phyloP scores from a whole-genome alignment of 2,888 invertebrate genomes.

The Agonopterix alstromeriana region DNA sequence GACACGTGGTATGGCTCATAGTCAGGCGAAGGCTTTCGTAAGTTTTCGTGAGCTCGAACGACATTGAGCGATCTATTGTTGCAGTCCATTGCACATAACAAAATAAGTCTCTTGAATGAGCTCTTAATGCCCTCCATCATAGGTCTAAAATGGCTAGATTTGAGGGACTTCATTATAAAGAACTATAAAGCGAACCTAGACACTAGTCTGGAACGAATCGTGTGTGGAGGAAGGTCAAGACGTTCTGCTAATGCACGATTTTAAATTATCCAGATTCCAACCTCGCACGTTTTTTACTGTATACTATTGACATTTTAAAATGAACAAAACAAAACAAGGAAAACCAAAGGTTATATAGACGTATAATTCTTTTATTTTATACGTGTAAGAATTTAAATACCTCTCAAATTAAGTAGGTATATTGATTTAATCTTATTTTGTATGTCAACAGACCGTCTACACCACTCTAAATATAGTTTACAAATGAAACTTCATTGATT shows the following conservation, averaged over 20 bases:
- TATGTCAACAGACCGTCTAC: too few species aligned
- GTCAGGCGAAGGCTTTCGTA: conserved; percentile 48
- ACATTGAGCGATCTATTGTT: conserved; percentile 66
- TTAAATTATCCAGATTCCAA: conserved; percentile 10
- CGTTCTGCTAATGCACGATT: conserved; percentile 19
- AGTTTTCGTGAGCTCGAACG: conserved; percentile 58
- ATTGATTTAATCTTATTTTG: too few species aligned
- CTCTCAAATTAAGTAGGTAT: too few species aligned
- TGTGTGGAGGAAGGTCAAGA: conserved; percentile 50
- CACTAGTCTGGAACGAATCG: conserved; percentile 21
- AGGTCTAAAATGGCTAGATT: too few species aligned
- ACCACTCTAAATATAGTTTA: too few species aligned
- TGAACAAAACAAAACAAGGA: too few species aligned
- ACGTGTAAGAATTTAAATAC: too few species aligned
- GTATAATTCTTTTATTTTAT: too few species aligned
- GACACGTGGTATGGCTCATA: conserved; percentile 5
- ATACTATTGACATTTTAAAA: conserved; percentile 2
- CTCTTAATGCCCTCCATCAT: too few species aligned
- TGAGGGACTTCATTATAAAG: too few species aligned
- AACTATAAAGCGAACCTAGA: background rate
- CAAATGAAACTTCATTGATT: too few species aligned
- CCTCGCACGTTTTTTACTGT: conserved; percentile 4
- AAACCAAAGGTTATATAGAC: too few species aligned
- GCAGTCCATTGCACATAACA: conserved; percentile 2
- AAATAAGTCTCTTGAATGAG: conserved; percentile 8